Evolutionary conservation across 2,797 vertebrate species (phyloP).

Genomic region (Echiichthys vipera): DNA sequence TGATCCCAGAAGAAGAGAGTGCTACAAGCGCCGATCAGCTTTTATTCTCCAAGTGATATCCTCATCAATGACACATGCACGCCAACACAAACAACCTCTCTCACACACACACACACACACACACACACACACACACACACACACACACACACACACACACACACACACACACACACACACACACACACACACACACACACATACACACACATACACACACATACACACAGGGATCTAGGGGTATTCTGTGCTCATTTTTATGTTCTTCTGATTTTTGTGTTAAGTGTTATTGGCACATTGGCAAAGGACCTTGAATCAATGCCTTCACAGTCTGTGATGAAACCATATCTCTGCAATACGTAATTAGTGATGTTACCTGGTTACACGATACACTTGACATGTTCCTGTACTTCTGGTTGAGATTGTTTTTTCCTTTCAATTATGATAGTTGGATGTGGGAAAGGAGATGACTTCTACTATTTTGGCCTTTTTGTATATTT

Average conservation of each 20-base stretch:
- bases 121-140: background rate
- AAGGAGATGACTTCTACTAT: background rate
- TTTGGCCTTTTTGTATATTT: background rate
- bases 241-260: slow-evolving; percentile 50
- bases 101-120: background rate
- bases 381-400: slow-evolving; percentile 47
- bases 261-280: slow-evolving; percentile 56
- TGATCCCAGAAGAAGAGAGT: slow-evolving; percentile 83
- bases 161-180: slow-evolving; percentile 6
- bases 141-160: slow-evolving; percentile 7
- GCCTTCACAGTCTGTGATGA: slow-evolving; percentile 43
- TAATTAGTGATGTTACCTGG: slow-evolving; percentile 54
- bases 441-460: slow-evolving; percentile 8
- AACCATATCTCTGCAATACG: slow-evolving; percentile 32
- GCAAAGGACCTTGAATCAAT: slow-evolving; percentile 71
- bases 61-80: slow-evolving; percentile 78
- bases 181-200: slow-evolving; percentile 2
- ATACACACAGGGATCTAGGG: slow-evolving; percentile 7
- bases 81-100: rapidly evolving
- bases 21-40: slow-evolving; percentile 80
- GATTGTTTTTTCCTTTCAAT: slow-evolving; percentile 41
- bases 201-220: slow-evolving; percentile 1
- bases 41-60: slow-evolving; percentile 85
- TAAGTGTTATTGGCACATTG: slow-evolving; percentile 63
- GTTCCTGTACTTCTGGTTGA: slow-evolving; percentile 30